Percentiles rank a stretch among this genome's conserved stretches.
phyloP scores from a whole-genome alignment of 2,113 vertebrate species.

The Lates calcarifer region DNA sequence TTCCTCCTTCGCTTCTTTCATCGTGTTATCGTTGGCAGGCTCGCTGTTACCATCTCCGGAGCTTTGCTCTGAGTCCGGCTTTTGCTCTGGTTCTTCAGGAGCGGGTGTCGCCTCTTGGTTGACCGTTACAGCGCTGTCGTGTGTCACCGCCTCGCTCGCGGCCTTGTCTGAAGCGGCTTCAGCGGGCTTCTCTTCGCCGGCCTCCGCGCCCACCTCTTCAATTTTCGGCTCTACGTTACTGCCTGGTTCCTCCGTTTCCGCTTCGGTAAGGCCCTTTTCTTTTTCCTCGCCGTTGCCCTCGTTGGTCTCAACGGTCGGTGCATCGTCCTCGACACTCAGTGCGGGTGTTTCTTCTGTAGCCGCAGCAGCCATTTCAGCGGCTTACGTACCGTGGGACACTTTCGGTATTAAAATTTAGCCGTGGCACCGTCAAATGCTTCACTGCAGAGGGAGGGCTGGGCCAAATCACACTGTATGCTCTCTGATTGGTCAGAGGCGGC shows the following conservation, averaged over 20 bases:
- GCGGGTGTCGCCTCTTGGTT: slow-evolving; percentile 28
- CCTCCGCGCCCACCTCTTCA: slow-evolving; percentile 66
- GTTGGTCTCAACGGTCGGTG: slow-evolving; percentile 60
- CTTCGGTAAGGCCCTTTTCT: slow-evolving; percentile 39
- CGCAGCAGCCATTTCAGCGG: slow-evolving; percentile 71
- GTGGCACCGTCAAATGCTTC: slow-evolving; percentile 22
- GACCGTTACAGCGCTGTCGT: slow-evolving; percentile 4
- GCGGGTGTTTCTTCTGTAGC: slow-evolving; percentile 41
- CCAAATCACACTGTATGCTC: background rate
- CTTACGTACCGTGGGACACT: slow-evolving; percentile 25
- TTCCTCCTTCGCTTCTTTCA: slow-evolving; percentile 67
- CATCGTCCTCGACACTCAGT: slow-evolving; percentile 9
- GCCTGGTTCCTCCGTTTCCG: slow-evolving; percentile 46
- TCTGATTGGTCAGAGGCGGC: slow-evolving; percentile 68
- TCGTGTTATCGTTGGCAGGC: background rate
- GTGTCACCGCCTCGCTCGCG: slow-evolving; percentile 46
- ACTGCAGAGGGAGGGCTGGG: slow-evolving; percentile 55
- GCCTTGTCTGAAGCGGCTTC: slow-evolving; percentile 63
- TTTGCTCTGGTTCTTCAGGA: slow-evolving; percentile 34
- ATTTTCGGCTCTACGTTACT: slow-evolving; percentile 62
- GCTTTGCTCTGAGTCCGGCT: slow-evolving; percentile 50
- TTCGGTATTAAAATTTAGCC: slow-evolving; percentile 43
- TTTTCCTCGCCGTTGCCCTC: slow-evolving; percentile 62
- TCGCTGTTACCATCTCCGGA: slow-evolving; percentile 32
- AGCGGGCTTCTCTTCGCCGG: slow-evolving; percentile 60